These are phyloP conservation scores for Gobius niger DNA, from an alignment of 2,113 vertebrate genomes.

Conservation along the genomic window DNA sequence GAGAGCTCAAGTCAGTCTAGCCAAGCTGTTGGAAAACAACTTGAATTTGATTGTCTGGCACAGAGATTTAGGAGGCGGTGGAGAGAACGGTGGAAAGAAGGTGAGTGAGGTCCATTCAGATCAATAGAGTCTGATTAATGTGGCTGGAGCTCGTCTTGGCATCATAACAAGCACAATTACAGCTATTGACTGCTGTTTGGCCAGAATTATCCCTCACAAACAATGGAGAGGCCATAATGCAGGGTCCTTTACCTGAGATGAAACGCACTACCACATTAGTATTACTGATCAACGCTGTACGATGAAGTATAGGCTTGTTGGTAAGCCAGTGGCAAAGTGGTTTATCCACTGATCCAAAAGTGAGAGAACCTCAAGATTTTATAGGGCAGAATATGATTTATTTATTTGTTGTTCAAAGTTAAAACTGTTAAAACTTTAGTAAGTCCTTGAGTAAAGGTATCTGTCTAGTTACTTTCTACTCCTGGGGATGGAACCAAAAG, in stretches of 20 bases:
- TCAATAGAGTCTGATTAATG: constrained; percentile 67
- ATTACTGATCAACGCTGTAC: no score
- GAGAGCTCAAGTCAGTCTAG: no score
- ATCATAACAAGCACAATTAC: constrained; percentile 67
- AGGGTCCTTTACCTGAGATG: constrained; percentile 23
- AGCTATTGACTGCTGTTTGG: constrained; percentile 64
- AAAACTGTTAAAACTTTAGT: neutral
- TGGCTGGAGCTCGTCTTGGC: constrained; percentile 32
- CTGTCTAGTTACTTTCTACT: neutral
- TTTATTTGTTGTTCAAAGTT: neutral
- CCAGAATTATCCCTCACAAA: constrained; percentile 54
- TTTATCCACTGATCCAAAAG: no score
- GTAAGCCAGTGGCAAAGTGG: no score
- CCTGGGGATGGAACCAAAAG: neutral
- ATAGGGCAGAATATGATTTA: neutral
- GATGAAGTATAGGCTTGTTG: no score
- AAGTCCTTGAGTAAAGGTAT: neutral
- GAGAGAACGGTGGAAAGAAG: constrained; percentile 56
- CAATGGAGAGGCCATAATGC: constrained; percentile 8
- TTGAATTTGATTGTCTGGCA: no score
- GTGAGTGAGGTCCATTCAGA: constrained; percentile 26
- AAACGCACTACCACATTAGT: constrained; percentile 1
- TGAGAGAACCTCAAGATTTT: no score
- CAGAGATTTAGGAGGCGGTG: constrained; percentile 14
- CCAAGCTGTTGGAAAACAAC: no score